Percentiles rank a stretch among this genome's conserved stretches.
phyloP scores from a whole-genome alignment of 2,888 invertebrate species.

The Loripinus fragilis region DNA sequence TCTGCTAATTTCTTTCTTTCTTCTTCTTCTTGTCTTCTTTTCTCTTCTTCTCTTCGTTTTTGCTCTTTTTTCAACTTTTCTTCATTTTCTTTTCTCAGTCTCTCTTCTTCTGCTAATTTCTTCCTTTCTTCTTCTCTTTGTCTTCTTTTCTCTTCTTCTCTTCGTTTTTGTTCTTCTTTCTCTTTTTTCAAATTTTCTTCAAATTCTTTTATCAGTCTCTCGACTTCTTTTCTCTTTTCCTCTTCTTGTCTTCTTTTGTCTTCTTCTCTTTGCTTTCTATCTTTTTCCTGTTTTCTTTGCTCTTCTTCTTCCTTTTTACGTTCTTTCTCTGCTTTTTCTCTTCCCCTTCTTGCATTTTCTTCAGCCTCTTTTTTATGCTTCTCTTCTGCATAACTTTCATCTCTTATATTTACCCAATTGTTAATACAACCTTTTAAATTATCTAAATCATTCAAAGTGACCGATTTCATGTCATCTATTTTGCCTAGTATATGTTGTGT shows the following conservation, averaged over 20 bases:
- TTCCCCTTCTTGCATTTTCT: constrained; percentile 9
- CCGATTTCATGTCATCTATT: background rate
- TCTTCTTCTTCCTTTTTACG: background rate
- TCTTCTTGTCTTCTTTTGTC: background rate
- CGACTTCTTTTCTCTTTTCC: background rate
- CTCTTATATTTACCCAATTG: constrained; percentile 31
- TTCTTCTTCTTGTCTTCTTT: background rate
- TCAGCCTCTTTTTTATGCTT: constrained; percentile 13
- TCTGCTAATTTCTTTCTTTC: background rate
- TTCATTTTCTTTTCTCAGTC: background rate
- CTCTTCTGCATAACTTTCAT: constrained; percentile 31
- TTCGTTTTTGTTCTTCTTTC: background rate
- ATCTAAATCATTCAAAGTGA: constrained; percentile 16
- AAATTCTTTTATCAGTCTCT: no score
- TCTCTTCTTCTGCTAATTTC: background rate
- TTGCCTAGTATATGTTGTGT: background rate
- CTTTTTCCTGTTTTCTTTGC: background rate
- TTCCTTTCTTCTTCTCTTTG: background rate
- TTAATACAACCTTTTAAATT: constrained; percentile 31
- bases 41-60: background rate
- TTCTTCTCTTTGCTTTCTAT: background rate
- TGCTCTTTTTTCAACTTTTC: background rate
- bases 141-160: background rate
- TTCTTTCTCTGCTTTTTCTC: background rate
- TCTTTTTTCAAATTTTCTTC: background rate